These are phyloP conservation scores for Acinonyx jubatus DNA, from an alignment of 2,113 vertebrate species.

Conservation along the genomic window DNA sequence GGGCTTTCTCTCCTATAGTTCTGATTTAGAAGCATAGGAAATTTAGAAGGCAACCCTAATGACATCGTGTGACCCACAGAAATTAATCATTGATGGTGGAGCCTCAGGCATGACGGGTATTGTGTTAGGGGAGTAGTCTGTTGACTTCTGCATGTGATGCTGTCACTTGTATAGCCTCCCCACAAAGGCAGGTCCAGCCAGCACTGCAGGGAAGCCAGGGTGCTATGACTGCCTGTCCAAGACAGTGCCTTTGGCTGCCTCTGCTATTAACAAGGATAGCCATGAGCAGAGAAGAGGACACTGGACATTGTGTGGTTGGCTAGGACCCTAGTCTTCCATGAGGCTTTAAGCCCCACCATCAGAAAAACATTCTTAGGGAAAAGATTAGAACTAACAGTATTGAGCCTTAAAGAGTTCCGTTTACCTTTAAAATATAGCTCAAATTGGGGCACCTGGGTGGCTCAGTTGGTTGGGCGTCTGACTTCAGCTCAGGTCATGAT, in stretches of 20 bases:
- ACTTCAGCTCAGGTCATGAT: too few relatives aligned
- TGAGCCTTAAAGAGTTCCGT: background rate
- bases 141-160: background rate
- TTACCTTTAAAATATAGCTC: background rate
- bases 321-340: background rate
- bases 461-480: too few relatives aligned
- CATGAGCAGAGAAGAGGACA: background rate
- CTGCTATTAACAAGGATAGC: background rate
- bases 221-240: background rate
- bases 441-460: too few relatives aligned
- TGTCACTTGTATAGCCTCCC: background rate
- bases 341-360: background rate
- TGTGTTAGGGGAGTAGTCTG: too few relatives aligned
- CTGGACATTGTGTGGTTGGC: background rate
- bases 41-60: background rate
- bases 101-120: background rate
- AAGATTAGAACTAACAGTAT: background rate
- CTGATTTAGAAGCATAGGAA: background rate
- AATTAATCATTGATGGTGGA: background rate
- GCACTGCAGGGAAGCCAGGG: background rate
- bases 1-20: background rate
- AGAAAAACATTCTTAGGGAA: background rate
- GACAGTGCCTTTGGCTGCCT: background rate
- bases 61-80: background rate
- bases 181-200: background rate